A percentile compares a stretch with the other conserved stretches of the same genome.
Conservation (phyloP, 2,113 vertebrate genomes). For the Sinocyclocheilus maitianheensis region DNA sequence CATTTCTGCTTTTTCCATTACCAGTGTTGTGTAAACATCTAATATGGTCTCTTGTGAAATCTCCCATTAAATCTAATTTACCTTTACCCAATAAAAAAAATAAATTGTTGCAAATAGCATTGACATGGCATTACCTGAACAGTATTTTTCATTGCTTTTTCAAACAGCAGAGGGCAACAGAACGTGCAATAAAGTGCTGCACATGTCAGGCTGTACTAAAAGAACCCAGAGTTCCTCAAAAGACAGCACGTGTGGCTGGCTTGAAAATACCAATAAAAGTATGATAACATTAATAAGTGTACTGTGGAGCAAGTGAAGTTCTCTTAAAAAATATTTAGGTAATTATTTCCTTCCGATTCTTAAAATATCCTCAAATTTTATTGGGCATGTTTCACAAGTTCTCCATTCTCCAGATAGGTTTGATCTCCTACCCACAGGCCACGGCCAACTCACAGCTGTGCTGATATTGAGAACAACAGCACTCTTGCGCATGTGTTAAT, state of each 20-base stretch:
- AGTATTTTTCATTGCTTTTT: neutral
- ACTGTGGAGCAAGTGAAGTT: neutral
- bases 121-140: neutral
- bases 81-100: neutral
- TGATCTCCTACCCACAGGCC: neutral
- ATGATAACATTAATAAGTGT: too few species aligned
- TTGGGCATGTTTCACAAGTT: neutral
- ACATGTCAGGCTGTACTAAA: constrained; percentile 44
- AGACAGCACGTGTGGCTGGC: neutral
- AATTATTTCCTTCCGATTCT: neutral
- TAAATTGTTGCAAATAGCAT: too few species aligned
- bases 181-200: neutral
- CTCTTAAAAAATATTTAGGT: neutral
- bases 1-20: neutral
- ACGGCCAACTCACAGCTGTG: neutral
- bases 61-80: neutral
- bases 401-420: neutral
- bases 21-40: neutral
- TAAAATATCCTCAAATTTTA: neutral
- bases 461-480: neutral
- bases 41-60: too few species aligned
- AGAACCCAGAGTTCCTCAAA: constrained; percentile 40
- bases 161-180: constrained; percentile 36
- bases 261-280: neutral
- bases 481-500: neutral